Base-by-base conservation (phyloP, 2,113 vertebrate genomes). In the Gobius niger region DNA sequence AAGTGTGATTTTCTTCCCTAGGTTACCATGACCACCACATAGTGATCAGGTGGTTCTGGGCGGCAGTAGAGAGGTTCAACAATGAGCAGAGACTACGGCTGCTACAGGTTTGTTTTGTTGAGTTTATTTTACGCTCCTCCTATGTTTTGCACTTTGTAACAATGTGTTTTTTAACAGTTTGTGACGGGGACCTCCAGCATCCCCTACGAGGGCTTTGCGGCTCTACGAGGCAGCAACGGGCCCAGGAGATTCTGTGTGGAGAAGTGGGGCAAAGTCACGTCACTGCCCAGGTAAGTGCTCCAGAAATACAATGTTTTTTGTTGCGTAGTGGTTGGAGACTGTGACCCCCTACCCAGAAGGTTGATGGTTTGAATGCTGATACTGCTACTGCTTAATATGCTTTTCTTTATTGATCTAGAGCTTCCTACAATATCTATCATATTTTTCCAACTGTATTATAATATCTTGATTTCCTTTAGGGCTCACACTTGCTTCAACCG, bases 21-120 rank as follows among this genome's bases (percentile, higher is more conserved):
- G 96, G 96, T 51, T 98, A 98, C 84, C 96, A 98, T 50, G 96
- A 98, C 91, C 96, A 94, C 93, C 96, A 98, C 73, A 96, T 98
- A 42, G 96, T 98, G 51, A 96, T 98, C 80, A 93, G 96, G 63
- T 98, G 96, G 96, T 98, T 98, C 90, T 98, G 96, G 96, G 95
- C 94, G 52, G 96, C 96, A 9, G 95, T 98, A 67, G 96, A 98
- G 86, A 93, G 96, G 78, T 98, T 98, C 92, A 98, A 98, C 76
- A 98, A 98, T 78, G 96, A 98, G 66, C 96, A 98, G 73, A 94
- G 95, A 41, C 90, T 98, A 0, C 88, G 96, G 7, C 91, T 98
- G 72, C 73, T 98, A 78, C 96, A 98, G 95, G 96, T 98, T 68
- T 1, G 34, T 41, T 62, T 19, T 54, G 6, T 40, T 40, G 47